Base-by-base conservation (phyloP, 2,888 invertebrate species). In the Blomia tropicalis region DNA sequence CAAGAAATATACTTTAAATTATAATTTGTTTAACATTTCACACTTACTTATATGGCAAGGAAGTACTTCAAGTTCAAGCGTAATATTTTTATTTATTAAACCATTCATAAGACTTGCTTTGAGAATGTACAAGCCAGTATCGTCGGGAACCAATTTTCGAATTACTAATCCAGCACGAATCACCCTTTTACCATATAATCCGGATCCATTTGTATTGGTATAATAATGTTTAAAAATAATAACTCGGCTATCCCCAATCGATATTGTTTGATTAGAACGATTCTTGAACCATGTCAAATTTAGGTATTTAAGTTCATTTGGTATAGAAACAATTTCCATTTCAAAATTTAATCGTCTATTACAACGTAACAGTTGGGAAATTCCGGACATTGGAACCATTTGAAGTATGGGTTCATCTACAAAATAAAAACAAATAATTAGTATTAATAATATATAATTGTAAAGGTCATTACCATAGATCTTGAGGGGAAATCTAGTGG, bases 1-100 rank as follows among this genome's bases (percentile, higher is more conserved):
- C 11, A 31, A 56, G 23, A 56, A 56, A 47, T 1, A 47, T 3
- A 7, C 4, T 36, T 11, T 11, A 36, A 36, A 36, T 17, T 11
- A 17, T 36, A 11, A 36, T 11, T 36, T 7, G 17, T 11, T 17
- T 36, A 36, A 36, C 36, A 36, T 17, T 36, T 11, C 7, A 17
- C 7, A 7, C 56, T 14, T 56, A 56, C 56, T 56, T 32, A 56
- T 56, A 31, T 56, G 56, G 29, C 56, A 56, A 23, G 25, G 14
- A n/a, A 56, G n/a, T 14, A 56, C 56, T 4, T 31, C 29, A 11
- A 56, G 29, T 4, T 36, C 19, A 31, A 56, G 2, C 3, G n/a
- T 27, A 14, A 27, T 14, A 56, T 56, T 56, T 1, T 31, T 11
- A 3, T 3, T 23, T 2, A 56, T 1, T 2, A 56, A 30, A 23